Conservation (phyloP, 2,888 invertebrate species). For the Callyntrura sp. region DNA sequence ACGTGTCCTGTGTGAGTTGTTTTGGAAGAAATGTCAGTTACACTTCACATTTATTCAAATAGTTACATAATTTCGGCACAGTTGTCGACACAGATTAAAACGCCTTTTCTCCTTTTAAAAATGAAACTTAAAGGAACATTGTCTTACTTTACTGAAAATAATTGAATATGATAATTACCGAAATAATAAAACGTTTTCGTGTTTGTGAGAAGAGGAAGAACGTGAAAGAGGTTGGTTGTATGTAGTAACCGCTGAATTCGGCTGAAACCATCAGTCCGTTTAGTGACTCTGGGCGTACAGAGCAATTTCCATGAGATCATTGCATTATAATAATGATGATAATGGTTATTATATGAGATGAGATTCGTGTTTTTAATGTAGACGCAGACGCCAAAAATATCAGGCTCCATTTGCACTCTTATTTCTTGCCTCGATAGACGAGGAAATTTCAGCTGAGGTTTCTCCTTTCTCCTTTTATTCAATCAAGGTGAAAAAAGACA, state of each 20-base stretch:
- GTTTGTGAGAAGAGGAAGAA: conserved; percentile 11
- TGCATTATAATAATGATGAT: conserved; percentile 4
- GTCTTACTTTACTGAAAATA: background rate
- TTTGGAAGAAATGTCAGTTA: conserved; percentile 51
- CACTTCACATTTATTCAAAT: conserved; percentile 17
- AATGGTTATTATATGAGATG: conserved; percentile 1
- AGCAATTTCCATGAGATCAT: conserved; percentile 64
- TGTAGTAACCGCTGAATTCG: conserved; percentile 19
- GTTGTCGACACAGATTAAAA: background rate
- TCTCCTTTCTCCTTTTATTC: conserved; percentile 26
- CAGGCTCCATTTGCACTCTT: conserved; percentile 29
- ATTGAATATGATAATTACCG: conserved; percentile 27
- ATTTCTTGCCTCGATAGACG: background rate
- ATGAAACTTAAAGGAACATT: background rate
- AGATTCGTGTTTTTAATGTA: conserved; percentile 19
- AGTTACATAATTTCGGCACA: conserved; percentile 61
- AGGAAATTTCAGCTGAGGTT: background rate
- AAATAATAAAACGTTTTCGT: conserved; percentile 27
- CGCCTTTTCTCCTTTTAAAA: conserved; percentile 18
- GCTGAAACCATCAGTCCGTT: conserved; percentile 5
- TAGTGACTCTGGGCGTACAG: conserved; percentile 29
- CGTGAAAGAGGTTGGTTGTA: background rate
- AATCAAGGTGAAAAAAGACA: conserved; percentile 57
- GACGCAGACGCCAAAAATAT: conserved; percentile 26
- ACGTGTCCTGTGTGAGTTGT: conserved; percentile 46